Evolutionary conservation across 2,888 invertebrate species (phyloP), one percentile per base, ranked within the genome.

Genomic region (Steinernema carpocapsae): DNA sequence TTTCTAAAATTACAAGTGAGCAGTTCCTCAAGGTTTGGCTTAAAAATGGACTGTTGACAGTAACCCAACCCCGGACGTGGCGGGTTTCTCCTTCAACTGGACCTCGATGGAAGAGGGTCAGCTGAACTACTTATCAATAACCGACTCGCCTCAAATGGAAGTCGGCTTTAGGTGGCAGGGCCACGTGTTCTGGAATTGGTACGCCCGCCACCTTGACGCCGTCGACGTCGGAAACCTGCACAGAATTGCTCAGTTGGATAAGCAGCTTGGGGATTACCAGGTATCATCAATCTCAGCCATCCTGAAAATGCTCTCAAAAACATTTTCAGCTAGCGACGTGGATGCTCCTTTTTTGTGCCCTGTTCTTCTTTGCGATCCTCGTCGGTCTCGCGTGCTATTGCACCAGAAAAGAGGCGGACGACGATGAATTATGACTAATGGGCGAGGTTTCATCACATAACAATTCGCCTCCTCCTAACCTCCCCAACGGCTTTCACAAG

Each of bases 331-430:
- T 88, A 46, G 88, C 87, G 45, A 87, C 87, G 3, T 87, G 87
- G 77, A 82, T 87, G 79, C 80, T 88, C 17, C 83, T 87, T 10
- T 88, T 85, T 77, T 85, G 83, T 72, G 84, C 87, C 2, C 77
- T 87, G 14, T 88, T 87, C 78, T 88, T 87, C 81, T 87, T 87
- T 73, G 85, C 88, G 19, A 88, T 87, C 51, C 82, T 87, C 29
- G 87, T 87, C 71, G 88, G 87, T 10, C 73, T 87, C 52, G 87
- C 87, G 7, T 87, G 87, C 74, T 87, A 88, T 74, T 87, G 88
- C 77, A 88, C 87, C 22, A 76, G 87, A 71, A 88, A 87, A 76
- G 87, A 87, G 46, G 78, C 83, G 0, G 87, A 87, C 43, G 86
- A 86, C 70, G 86, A 86, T 70, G 86, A 86, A 45, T 72, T 82